These are phyloP conservation scores for Crotophaga sulcirostris DNA, from an alignment of 2,113 vertebrate genomes.

Conservation along the genomic window DNA sequence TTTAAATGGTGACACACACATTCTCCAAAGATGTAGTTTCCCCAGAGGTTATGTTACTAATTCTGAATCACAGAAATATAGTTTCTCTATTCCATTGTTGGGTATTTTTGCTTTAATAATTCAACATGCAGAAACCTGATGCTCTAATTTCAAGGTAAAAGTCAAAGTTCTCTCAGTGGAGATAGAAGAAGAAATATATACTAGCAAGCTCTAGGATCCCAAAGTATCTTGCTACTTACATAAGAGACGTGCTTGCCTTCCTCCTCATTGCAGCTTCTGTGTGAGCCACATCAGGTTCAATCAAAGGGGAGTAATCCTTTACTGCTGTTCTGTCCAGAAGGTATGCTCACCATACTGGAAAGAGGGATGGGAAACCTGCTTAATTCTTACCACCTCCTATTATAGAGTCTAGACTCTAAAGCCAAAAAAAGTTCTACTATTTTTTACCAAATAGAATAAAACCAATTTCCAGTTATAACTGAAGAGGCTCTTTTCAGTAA, in stretches of 20 bases:
- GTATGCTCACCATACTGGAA: background rate
- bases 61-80: background rate
- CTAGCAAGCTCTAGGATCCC: background rate
- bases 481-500: background rate
- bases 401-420: background rate
- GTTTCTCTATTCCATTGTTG: background rate
- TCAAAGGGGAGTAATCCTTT: slow-evolving; percentile 1
- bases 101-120: background rate
- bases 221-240: background rate
- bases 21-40: background rate
- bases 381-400: background rate
- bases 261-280: slow-evolving; percentile 1
- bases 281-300: slow-evolving; percentile 1
- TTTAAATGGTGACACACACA: background rate
- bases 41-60: background rate
- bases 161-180: background rate
- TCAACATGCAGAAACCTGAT: background rate
- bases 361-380: background rate
- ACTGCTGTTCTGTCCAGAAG: background rate
- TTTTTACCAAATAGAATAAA: background rate
- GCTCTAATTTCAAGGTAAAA: background rate
- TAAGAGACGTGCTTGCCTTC: slow-evolving; percentile 22
- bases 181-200: background rate
- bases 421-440: background rate
- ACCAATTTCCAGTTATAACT: background rate